Conservation (phyloP, 2,797 vertebrate species). For the Selene dorsalis region DNA sequence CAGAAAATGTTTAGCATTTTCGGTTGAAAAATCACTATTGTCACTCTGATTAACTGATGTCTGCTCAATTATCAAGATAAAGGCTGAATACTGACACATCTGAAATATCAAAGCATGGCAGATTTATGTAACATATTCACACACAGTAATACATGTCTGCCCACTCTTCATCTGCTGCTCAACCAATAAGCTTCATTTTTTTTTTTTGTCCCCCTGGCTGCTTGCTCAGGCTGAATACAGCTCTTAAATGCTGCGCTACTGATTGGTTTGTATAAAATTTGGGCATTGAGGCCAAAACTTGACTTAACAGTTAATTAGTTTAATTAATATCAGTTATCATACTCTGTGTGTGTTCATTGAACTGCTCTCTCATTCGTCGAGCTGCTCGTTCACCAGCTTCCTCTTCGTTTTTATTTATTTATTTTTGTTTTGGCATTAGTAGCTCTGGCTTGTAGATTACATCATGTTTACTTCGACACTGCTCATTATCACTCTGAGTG, state of each 20-base stretch:
- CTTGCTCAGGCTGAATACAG: not conserved
- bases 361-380: constrained; percentile 16
- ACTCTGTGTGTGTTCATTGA: not conserved
- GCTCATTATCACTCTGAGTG: constrained; percentile 52
- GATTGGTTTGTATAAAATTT: not conserved
- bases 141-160: not conserved
- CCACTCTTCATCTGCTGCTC: not conserved
- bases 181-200: not conserved
- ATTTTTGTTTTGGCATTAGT: constrained; percentile 16
- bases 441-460: constrained; percentile 42
- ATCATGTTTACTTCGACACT: constrained; percentile 50
- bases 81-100: not conserved
- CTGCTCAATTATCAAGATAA: not conserved
- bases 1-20: not conserved
- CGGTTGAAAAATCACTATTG: not conserved
- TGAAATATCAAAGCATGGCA: no score
- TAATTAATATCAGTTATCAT: not conserved
- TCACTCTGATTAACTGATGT: not conserved
- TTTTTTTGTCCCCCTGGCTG: not conserved
- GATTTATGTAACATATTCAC: not conserved
- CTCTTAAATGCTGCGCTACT: not conserved
- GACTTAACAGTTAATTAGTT: not conserved
- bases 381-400: constrained; percentile 13
- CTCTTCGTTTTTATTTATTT: constrained; percentile 20
- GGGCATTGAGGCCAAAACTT: no score